Evolutionary conservation across 2,888 invertebrate species (phyloP), one percentile per base, ranked within the genome.

Genomic region (Argynnis bischoffii): DNA sequence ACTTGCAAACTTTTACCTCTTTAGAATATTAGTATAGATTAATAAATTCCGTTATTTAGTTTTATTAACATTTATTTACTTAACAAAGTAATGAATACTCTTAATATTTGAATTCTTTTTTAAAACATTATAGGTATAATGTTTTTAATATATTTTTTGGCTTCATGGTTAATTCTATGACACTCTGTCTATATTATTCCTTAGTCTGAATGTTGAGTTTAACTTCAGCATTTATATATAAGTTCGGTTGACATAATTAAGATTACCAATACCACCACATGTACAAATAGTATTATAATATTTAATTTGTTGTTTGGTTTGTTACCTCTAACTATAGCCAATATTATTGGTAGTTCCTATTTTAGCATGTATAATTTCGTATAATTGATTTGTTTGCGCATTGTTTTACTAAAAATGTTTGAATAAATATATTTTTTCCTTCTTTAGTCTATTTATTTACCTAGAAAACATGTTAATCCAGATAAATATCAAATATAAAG

Each of bases 321-420:
- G 41, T 61, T 51, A 61, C 15, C 14, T 18, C 31, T 41, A 35
- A 61, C 16, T 51, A 50, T 51, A 41, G 18, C 50, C 61, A 48
- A 61, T 51, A 50, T 60, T 60, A 48, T 60, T 51, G 4, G 16
- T 60, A 51, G 61, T 61, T 61, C 61, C 61, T 61, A 61, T 61
- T 35, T 35, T 35, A 61, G 51, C 51, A 51, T 21, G 14, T 1
- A 26, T 26, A 54, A 21, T 15, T 16, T 26, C 26, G 26, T 26
- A 26, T 26, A 26, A 26, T 26, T 26, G 26, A 26, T 26, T 26
- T 26, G 26, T 26, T 26, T 26, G 26, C 26, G 26, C 26, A 26
- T 16, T 3, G 31, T 59, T 26, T 59, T 26, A 48, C 26, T 48
- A 4, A 47, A 59, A 48, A 47, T 59, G 26, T 59, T 48, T 48